Evolutionary conservation across 2,888 invertebrate species (phyloP).

Genomic region (Drosophila glabriapex): DNA sequence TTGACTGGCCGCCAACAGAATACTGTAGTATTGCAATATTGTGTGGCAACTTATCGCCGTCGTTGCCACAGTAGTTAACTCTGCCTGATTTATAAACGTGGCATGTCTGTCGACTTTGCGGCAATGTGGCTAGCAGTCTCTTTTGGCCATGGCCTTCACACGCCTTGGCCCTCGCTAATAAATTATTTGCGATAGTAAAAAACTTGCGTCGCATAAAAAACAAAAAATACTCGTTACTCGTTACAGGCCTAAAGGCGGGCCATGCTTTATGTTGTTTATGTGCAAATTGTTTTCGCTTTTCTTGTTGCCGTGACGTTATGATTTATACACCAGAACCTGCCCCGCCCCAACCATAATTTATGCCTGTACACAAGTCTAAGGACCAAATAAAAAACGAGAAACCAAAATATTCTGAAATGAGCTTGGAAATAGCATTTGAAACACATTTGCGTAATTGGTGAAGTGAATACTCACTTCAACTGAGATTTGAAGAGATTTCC

Average conservation of each 20-base stretch:
- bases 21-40: constrained; percentile 10
- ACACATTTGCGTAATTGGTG: constrained; percentile 70
- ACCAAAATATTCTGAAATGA: constrained; percentile 21
- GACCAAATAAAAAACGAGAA: constrained; percentile 19
- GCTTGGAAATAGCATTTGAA: constrained; percentile 54
- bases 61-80: constrained; percentile 43
- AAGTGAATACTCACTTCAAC: constrained; percentile 26
- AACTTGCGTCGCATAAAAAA: constrained; percentile 56
- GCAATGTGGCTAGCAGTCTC: constrained; percentile 44
- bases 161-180: constrained; percentile 57
- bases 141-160: constrained; percentile 39
- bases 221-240: constrained; percentile 13
- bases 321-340: constrained; percentile 62
- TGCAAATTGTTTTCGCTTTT: constrained; percentile 61
- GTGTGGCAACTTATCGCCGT: constrained; percentile 25
- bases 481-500: constrained; percentile 14
- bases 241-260: constrained; percentile 39
- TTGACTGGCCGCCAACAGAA: constrained; percentile 50
- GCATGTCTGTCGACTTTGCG: constrained; percentile 20
- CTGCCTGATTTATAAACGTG: constrained; percentile 47
- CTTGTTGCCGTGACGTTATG: constrained; percentile 47
- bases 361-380: constrained; percentile 34
- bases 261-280: constrained; percentile 65
- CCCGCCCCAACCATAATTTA: constrained; percentile 69
- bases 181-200: constrained; percentile 61